Evolutionary conservation across 2,797 vertebrate genomes (phyloP).

Genomic region (Myotis daubentonii): DNA sequence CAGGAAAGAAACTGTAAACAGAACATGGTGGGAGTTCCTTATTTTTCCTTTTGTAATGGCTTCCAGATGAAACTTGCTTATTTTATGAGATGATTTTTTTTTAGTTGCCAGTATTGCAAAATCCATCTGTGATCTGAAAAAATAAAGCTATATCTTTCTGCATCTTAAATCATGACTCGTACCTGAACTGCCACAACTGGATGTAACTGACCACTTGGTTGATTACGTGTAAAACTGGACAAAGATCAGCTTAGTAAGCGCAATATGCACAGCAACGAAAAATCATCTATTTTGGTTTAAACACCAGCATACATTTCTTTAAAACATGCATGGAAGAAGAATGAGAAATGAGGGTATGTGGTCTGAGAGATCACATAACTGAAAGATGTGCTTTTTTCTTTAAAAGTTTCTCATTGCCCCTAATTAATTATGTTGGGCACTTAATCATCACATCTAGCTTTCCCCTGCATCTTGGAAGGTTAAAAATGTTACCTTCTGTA

Average conservation of each 20-base stretch:
- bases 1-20: constrained; percentile 54
- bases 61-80: constrained; percentile 75
- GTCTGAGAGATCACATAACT: neutral
- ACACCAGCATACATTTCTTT: neutral
- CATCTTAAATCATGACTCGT: constrained; percentile 52
- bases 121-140: constrained; percentile 57
- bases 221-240: constrained; percentile 11
- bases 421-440: neutral
- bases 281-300: constrained; percentile 12
- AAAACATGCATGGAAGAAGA: neutral
- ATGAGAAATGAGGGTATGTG: neutral
- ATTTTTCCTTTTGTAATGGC: constrained; percentile 41
- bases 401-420: neutral
- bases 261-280: neutral
- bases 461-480: neutral
- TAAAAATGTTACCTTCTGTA: constrained; percentile 1
- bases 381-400: neutral
- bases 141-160: constrained; percentile 35
- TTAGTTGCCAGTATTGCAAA: constrained; percentile 48
- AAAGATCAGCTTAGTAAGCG: neutral
- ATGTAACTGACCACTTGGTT: constrained; percentile 35
- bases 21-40: neutral
- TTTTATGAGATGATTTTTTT: constrained; percentile 64
- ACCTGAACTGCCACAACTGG: neutral
- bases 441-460: neutral